Conservation (phyloP, 2,888 invertebrate genomes). For the Rhagophthalmus giganteus region DNA sequence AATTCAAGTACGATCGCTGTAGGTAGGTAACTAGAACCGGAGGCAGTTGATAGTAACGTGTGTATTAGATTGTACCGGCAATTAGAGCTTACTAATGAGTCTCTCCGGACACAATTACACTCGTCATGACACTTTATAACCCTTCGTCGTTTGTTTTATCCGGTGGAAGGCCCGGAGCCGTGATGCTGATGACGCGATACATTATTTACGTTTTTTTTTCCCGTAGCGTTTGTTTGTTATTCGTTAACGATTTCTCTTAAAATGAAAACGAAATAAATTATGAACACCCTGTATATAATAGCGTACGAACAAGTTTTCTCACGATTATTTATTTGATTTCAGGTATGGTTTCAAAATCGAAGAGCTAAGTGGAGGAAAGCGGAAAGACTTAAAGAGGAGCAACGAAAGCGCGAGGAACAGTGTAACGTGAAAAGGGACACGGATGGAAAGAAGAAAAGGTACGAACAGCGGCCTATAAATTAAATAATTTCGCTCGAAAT, state of each 20-base stretch:
- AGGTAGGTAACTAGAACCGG: conserved; percentile 3
- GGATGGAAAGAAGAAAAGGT: conserved; percentile 64
- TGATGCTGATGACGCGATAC: background rate
- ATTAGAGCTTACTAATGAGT: conserved; percentile 53
- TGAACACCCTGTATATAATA: too few species aligned
- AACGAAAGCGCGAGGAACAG: conserved; percentile 78
- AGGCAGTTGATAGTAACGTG: conserved; percentile 38
- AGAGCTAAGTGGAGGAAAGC: conserved; percentile 93
- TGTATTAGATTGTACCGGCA: conserved; percentile 53
- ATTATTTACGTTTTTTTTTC: background rate
- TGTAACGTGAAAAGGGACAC: conserved; percentile 67
- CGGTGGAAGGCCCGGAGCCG: conserved; percentile 15
- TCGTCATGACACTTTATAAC: conserved; percentile 41
- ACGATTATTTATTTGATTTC: conserved; percentile 35
- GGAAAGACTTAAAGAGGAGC: conserved; percentile 88
- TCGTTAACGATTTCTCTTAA: background rate
- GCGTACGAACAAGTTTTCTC: background rate
- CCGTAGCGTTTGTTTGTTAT: background rate
- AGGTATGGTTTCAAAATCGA: conserved; percentile 95
- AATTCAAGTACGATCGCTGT: background rate
- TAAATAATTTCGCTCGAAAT: too few species aligned
- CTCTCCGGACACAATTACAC: conserved; percentile 53
- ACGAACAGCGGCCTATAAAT: too few species aligned
- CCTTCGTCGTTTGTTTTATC: conserved; percentile 39
- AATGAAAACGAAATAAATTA: background rate